These are phyloP conservation scores for Oxyteleia sp. DNA, from an alignment of 2,888 invertebrate species.

Conservation along the genomic window DNA sequence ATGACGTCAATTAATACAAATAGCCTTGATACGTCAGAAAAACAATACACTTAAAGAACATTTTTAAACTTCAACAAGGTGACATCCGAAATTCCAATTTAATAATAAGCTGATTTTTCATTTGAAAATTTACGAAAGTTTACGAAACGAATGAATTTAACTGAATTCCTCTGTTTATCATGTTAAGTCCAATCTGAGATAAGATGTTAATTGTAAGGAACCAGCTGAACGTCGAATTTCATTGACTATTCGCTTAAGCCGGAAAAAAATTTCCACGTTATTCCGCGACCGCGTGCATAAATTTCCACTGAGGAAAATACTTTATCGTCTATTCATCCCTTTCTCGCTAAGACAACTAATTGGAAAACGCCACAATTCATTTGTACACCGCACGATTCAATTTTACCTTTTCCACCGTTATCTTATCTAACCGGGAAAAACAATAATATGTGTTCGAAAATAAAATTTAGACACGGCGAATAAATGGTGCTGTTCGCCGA, in stretches of 20 bases:
- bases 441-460: background rate
- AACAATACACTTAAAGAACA: too few relatives aligned
- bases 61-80: too few relatives aligned
- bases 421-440: conserved; percentile 9
- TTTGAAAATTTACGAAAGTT: background rate
- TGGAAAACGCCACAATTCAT: background rate
- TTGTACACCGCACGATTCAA: background rate
- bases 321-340: conserved; percentile 4
- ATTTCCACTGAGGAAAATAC: background rate
- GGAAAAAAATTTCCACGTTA: background rate
- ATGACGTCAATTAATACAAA: too few relatives aligned
- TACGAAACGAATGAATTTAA: background rate
- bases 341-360: background rate
- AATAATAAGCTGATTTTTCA: too few relatives aligned
- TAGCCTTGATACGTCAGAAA: too few relatives aligned
- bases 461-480: background rate
- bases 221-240: background rate
- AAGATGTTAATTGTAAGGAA: background rate
- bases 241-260: background rate
- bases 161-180: background rate
- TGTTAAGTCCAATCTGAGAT: background rate
- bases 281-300: background rate
- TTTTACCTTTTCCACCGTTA: background rate
- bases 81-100: too few relatives aligned
- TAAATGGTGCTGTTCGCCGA: too few relatives aligned